These are phyloP conservation scores for Sebastes nivosus DNA, from an alignment of 2,797 vertebrate species.

Conservation along the genomic window DNA sequence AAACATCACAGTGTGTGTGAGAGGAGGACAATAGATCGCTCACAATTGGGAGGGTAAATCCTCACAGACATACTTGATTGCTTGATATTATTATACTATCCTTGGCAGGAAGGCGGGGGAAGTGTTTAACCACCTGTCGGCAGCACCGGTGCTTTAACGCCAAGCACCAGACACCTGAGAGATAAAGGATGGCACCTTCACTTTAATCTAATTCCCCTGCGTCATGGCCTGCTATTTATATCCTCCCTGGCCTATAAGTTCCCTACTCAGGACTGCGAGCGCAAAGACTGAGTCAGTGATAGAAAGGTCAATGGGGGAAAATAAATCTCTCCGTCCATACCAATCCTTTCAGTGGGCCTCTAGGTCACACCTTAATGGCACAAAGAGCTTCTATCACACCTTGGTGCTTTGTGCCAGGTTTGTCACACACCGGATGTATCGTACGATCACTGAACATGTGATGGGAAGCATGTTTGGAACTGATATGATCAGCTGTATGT, in stretches of 20 bases:
- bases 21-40: neutral
- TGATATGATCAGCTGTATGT: neutral
- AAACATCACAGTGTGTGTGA: neutral
- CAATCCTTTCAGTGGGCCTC: neutral
- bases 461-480: neutral
- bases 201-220: slow-evolving; percentile 75
- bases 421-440: neutral
- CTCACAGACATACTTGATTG: neutral
- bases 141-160: slow-evolving; percentile 10
- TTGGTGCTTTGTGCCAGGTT: neutral
- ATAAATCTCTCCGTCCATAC: neutral
- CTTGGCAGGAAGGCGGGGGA: neutral
- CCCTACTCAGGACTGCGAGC: slow-evolving; percentile 15
- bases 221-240: slow-evolving; percentile 76
- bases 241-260: slow-evolving; percentile 63
- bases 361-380: neutral
- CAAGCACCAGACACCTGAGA: slow-evolving; percentile 46
- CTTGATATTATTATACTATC: neutral
- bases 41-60: neutral
- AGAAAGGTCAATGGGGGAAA: slow-evolving; percentile 38
- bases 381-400: neutral
- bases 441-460: neutral
- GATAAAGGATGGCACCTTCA: slow-evolving; percentile 68
- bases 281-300: slow-evolving; percentile 58
- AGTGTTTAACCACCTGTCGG: slow-evolving; percentile 58